These are phyloP conservation scores for Coreius guichenoti DNA, from an alignment of 2,797 vertebrate genomes.

Conservation along the genomic window DNA sequence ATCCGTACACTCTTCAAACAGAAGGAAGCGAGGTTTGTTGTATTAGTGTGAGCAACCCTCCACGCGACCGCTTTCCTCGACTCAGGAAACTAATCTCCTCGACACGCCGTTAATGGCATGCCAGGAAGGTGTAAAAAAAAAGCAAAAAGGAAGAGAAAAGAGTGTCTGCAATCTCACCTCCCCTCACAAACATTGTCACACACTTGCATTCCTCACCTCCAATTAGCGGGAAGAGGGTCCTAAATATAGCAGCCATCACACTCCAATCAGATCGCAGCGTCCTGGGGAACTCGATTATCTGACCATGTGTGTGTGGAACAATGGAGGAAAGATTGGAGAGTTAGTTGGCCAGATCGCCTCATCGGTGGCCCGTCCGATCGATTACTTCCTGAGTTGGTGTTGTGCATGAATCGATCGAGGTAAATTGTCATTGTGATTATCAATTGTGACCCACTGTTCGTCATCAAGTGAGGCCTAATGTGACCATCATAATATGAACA, in stretches of 20 bases:
- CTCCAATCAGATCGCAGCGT: conserved; percentile 61
- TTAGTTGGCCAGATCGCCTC: neutral
- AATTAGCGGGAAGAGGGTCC: conserved; percentile 64
- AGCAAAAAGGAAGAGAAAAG: conserved; percentile 49
- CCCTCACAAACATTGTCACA: conserved; percentile 65
- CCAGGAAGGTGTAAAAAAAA: conserved; percentile 62
- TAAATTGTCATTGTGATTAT: conserved; percentile 54
- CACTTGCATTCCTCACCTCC: conserved; percentile 67
- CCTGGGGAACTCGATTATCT: conserved; percentile 51
- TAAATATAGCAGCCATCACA: conserved; percentile 61
- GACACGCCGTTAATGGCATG: conserved; percentile 63
- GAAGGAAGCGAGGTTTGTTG: conserved; percentile 57
- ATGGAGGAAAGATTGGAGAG: neutral
- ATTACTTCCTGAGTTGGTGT: neutral
- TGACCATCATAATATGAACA: neutral
- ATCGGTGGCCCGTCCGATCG: conserved; percentile 15
- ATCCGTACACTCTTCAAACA: conserved; percentile 31
- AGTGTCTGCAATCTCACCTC: conserved; percentile 68
- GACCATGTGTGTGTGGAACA: neutral
- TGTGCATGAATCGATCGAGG: conserved; percentile 24
- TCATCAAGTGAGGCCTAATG: neutral
- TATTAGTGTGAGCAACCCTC: conserved; percentile 54
- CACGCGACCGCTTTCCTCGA: conserved; percentile 53
- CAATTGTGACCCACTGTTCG: conserved; percentile 27
- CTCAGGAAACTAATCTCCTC: conserved; percentile 68